These are phyloP conservation scores for Formica exsecta DNA, from an alignment of 1,140 invertebrate genomes.

Conservation along the genomic window DNA sequence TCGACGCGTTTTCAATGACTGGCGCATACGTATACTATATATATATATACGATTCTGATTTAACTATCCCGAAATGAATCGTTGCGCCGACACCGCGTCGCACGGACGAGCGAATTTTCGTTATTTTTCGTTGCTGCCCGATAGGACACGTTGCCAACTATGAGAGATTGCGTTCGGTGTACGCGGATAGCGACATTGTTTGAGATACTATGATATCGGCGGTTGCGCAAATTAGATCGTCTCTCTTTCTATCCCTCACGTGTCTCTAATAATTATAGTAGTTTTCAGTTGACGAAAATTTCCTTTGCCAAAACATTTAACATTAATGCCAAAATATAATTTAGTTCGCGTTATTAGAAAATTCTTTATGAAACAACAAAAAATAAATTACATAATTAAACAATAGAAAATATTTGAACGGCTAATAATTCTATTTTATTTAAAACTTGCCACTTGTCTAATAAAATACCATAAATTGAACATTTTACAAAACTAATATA, in stretches of 20 bases:
- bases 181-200: slow-evolving; percentile 32
- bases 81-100: slow-evolving; percentile 76
- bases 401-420: too few species aligned
- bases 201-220: not conserved
- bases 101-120: slow-evolving; percentile 78
- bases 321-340: too few species aligned
- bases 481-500: not conserved
- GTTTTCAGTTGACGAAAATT: not conserved
- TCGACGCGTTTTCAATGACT: slow-evolving; percentile 77
- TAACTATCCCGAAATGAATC: slow-evolving; percentile 84
- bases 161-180: slow-evolving; percentile 36
- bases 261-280: not conserved
- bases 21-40: slow-evolving; percentile 1
- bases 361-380: too few species aligned
- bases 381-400: too few species aligned
- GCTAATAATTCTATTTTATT: not conserved
- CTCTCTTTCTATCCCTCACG: not conserved
- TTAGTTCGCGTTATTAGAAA: too few species aligned
- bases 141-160: slow-evolving; percentile 57
- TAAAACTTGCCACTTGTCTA: not conserved
- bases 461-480: not conserved
- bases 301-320: not conserved
- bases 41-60: slow-evolving; percentile 59
- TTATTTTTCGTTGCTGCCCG: slow-evolving; percentile 68
- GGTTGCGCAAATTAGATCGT: slow-evolving; percentile 35